Base-by-base conservation (phyloP, 2,797 vertebrate species). In the Chromobotia macracanthus region DNA sequence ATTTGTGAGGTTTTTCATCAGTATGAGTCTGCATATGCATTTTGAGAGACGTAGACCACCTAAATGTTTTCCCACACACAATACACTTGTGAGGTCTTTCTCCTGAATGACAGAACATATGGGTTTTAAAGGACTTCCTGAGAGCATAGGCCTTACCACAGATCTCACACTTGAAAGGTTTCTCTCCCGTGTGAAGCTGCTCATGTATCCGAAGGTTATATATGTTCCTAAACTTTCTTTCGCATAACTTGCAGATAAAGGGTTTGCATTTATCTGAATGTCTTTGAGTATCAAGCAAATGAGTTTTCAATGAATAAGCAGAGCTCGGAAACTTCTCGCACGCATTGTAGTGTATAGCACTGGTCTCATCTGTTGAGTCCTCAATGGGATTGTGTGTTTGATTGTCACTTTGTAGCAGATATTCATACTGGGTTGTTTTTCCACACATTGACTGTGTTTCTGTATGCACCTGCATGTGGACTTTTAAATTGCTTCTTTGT, bases 71-170 rank as follows among this genome's bases (percentile, higher is more conserved):
- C 7, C 75, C 58, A 50, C 86, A 89, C 38, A 77, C 60, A 0
- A 68, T 64, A 53, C 88, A 89, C n/a, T 77, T 72, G 53, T 83
- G 84, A 9, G 76, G 35, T 46, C 81, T 86, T 55, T 86, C 84
- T 50, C 75, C 81, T 8, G 92, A 91, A 87, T 94, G 93, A 9
- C 93, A 88, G 68, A 89, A 90, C 85, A 91, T 88, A 38, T 93
- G 93, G 75, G 92, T 91, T 67, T 90, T 89, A 0, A 92, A 89
- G 0, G 92, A 92, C 82, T 90, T 90, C 64, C 91, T 91, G 16
- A 91, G 93, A 84, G 91, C 91, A 70, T 93, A 94, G 73, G 89
- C 89, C 86, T 93, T 94, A 21, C 91, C 91, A 2, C 93, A 94
- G 0, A 90, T 90, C 0, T 86, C 86, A 0, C 93, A 94, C 82